A percentile compares a stretch with the other conserved stretches of the same genome.
phyloP scores from a whole-genome alignment of 2,888 invertebrate genomes.

The Pristionchus mayeri region DNA sequence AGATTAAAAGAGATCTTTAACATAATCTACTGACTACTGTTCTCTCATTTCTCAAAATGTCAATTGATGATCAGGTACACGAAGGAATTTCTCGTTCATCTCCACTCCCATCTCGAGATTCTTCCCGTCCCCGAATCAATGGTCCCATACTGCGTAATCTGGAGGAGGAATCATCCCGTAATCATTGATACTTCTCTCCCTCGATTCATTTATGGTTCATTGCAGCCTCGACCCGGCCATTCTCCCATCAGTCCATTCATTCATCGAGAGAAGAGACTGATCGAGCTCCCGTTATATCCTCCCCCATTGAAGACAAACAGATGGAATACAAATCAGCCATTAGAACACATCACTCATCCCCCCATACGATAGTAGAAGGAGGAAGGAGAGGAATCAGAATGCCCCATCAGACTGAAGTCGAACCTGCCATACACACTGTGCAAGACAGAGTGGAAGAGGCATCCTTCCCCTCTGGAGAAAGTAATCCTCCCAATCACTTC shows the following conservation, averaged over 20 bases:
- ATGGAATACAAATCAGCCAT: constrained; percentile 13
- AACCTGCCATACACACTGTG: constrained; percentile 1
- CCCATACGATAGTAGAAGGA: constrained; percentile 21
- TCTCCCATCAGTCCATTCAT: neutral
- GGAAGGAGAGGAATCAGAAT: constrained; percentile 43
- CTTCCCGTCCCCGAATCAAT: constrained; percentile 49
- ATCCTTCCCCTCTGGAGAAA: neutral
- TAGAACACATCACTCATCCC: constrained; percentile 10
- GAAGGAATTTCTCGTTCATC: neutral
- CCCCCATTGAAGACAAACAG: neutral
- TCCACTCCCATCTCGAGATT: neutral
- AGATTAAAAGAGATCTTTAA: neutral
- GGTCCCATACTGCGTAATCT: constrained; percentile 50
- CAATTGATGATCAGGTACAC: constrained; percentile 11
- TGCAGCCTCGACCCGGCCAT: neutral
- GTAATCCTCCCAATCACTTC: constrained; percentile 51
- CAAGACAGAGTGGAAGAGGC: constrained; percentile 37
- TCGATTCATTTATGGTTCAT: neutral
- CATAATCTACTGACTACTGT: neutral
- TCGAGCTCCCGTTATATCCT: neutral
- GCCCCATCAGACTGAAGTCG: constrained; percentile 40
- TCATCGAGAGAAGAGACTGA: neutral
- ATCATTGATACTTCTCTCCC: neutral
- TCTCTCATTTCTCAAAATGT: neutral
- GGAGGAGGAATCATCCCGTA: neutral